A percentile compares a stretch with the other conserved stretches of the same genome.
Conservation (phyloP, 2,797 vertebrate genomes). For the Sciurus vulgaris region DNA sequence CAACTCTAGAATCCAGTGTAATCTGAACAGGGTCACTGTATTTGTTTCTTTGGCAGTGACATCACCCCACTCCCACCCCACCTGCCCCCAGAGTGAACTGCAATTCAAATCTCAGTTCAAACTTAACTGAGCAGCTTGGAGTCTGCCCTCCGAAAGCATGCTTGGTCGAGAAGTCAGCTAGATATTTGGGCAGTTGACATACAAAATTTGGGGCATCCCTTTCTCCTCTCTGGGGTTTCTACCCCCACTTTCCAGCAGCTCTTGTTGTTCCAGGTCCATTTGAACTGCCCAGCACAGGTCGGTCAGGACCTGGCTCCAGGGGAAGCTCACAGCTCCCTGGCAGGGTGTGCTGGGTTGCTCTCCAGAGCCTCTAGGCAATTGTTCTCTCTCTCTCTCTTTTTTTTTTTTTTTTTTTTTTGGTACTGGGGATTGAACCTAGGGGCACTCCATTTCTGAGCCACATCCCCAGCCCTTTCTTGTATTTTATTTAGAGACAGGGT, state of each 20-base stretch:
- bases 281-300: too few relatives aligned
- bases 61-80: too few relatives aligned
- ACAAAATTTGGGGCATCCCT: background rate
- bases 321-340: background rate
- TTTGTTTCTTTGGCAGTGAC: background rate
- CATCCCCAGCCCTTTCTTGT: too few relatives aligned
- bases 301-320: background rate
- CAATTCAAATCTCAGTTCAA: background rate
- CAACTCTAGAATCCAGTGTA: background rate
- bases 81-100: accelerated
- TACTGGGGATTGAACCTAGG: too few relatives aligned
- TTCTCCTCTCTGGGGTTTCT: background rate
- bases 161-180: background rate
- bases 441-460: too few relatives aligned
- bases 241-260: background rate
- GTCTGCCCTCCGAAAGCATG: too few relatives aligned
- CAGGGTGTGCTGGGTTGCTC: background rate
- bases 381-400: background rate
- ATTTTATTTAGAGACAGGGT: too few relatives aligned
- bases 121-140: background rate
- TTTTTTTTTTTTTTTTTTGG: too few relatives aligned
- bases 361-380: background rate
- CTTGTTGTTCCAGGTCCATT: background rate
- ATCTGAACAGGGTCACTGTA: background rate
- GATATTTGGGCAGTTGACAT: background rate